Evolutionary conservation across 2,888 invertebrate species (phyloP).

Genomic region (Iselma pallidipennis): DNA sequence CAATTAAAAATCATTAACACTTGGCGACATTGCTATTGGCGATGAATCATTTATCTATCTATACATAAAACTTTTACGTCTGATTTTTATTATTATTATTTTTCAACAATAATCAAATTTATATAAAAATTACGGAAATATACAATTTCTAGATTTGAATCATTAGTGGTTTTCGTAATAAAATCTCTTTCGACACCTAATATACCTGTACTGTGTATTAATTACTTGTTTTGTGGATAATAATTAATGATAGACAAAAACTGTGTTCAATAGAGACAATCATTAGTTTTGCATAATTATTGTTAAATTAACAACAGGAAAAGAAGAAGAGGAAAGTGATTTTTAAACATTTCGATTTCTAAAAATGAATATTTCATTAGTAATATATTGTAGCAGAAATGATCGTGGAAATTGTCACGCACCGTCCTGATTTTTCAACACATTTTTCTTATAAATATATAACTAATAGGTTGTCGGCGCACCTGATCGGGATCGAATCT

Average conservation of each 20-base stretch:
- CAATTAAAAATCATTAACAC: conserved; percentile 20
- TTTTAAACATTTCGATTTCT: no score
- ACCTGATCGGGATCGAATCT: no score
- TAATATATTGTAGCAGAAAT: no score
- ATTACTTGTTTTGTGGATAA: background rate
- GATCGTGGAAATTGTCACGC: conserved; percentile 14
- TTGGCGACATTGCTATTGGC: conserved; percentile 17
- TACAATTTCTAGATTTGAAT: background rate
- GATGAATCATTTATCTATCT: conserved; percentile 5
- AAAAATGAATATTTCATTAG: background rate
- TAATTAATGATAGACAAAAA: background rate
- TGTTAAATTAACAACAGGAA: background rate
- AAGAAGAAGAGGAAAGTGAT: background rate
- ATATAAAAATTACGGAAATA: background rate
- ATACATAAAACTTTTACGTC: conserved; percentile 13
- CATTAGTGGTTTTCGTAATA: background rate
- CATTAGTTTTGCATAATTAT: background rate
- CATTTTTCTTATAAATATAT: no score
- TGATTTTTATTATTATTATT: no score
- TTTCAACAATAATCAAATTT: conserved; percentile 4
- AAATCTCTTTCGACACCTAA: background rate
- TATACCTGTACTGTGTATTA: background rate
- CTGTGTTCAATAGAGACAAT: background rate
- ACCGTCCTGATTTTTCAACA: conserved; percentile 41
- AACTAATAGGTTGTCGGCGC: no score